Evolutionary conservation across 2,888 invertebrate genomes (phyloP).

Genomic region (Xestoiulus laeticollis): DNA sequence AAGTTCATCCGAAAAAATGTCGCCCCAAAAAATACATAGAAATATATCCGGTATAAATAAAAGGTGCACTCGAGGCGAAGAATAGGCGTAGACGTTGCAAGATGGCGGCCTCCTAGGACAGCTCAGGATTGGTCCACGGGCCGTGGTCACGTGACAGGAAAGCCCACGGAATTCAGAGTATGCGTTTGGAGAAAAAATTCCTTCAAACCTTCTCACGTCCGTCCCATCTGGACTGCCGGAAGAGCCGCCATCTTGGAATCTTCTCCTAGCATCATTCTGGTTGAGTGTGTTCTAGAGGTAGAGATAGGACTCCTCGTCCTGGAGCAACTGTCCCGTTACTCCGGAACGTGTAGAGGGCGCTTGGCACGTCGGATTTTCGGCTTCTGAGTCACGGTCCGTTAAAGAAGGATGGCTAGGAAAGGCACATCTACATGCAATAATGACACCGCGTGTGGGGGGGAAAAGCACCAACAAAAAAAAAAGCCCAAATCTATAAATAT

Average conservation of each 20-base stretch:
- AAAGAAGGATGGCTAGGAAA: not conserved
- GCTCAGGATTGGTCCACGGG: not conserved
- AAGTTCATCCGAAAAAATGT: slow-evolving; percentile 44
- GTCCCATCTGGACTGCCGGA: slow-evolving; percentile 6
- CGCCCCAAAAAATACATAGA: slow-evolving; percentile 34
- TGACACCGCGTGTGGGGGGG: not conserved
- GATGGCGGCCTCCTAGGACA: not conserved
- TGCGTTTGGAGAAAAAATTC: not conserved
- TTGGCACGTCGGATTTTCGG: not conserved
- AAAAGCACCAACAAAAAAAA: not conserved
- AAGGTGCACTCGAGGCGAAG: not conserved
- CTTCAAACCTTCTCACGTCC: not conserved
- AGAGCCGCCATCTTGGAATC: not conserved
- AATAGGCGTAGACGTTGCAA: not conserved
- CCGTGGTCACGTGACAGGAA: slow-evolving; percentile 12
- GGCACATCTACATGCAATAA: not conserved
- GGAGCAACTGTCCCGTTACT: not conserved
- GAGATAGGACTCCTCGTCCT: not conserved
- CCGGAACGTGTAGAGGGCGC: not conserved
- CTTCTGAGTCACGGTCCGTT: slow-evolving; percentile 9
- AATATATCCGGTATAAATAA: slow-evolving; percentile 45
- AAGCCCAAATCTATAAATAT: slow-evolving; percentile 4
- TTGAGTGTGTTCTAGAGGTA: not conserved
- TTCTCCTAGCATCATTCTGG: not conserved
- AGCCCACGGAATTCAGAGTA: slow-evolving; percentile 36